phyloP scores from a whole-genome alignment of 2,888 invertebrate species.

The Eupelmus urozonus region DNA sequence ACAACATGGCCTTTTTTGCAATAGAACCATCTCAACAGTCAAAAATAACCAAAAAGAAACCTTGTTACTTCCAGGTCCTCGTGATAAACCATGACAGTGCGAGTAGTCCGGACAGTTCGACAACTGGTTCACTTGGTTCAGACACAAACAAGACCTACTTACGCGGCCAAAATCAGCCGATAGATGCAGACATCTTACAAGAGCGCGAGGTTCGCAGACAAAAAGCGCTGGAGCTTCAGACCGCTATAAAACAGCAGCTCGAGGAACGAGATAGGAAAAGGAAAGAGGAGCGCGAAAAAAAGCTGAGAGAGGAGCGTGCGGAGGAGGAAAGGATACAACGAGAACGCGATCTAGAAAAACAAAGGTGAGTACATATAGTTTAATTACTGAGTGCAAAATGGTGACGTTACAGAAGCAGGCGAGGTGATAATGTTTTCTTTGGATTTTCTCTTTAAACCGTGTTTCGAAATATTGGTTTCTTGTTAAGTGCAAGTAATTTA shows the following conservation, averaged over 20 bases:
- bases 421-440: no score
- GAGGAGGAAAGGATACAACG: conserved; percentile 85
- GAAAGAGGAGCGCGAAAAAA: conserved; percentile 86
- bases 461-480: no score
- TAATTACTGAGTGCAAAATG: no score
- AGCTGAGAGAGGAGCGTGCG: conserved; percentile 86
- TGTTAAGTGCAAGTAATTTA: no score
- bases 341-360: conserved; percentile 78
- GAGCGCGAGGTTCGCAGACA: conserved; percentile 90
- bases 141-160: conserved; percentile 82
- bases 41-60: no score
- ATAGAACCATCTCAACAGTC: no score
- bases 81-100: conserved; percentile 80
- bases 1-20: no score
- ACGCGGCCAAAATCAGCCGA: conserved; percentile 90
- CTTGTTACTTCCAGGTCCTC: conserved; percentile 78
- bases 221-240: conserved; percentile 91
- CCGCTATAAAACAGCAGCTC: conserved; percentile 89
- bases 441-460: no score
- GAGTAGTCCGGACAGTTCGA: conserved; percentile 73
- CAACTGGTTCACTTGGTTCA: conserved; percentile 70
- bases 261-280: conserved; percentile 88
- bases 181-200: conserved; percentile 88
- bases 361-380: no score
- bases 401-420: no score